These are phyloP conservation scores for Noctua comes DNA, from an alignment of 2,888 invertebrate species.

Conservation along the genomic window DNA sequence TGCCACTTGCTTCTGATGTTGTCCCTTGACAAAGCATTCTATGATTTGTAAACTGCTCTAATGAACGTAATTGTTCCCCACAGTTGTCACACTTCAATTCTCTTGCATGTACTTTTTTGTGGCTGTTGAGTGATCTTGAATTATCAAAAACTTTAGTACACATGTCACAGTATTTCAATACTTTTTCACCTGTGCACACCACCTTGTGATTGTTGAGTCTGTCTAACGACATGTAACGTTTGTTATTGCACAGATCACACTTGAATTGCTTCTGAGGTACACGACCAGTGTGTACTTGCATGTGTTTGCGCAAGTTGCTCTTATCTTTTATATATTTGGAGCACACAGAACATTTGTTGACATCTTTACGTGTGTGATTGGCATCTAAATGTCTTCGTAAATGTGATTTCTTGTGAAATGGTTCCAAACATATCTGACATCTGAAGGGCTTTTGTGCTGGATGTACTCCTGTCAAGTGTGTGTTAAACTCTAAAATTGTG, in stretches of 20 bases:
- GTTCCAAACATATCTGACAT: conserved; percentile 89
- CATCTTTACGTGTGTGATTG: conserved; percentile 88
- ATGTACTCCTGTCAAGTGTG: conserved; percentile 89
- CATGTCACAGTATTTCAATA: conserved; percentile 89
- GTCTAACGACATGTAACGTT: conserved; percentile 89
- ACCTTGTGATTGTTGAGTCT: conserved; percentile 89
- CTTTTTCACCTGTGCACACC: conserved; percentile 89
- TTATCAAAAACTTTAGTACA: conserved; percentile 90
- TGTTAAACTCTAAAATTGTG: conserved; percentile 88
- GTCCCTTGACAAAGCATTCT: conserved; percentile 86
- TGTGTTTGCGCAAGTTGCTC: conserved; percentile 89
- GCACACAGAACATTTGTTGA: conserved; percentile 89
- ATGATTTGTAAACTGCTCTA: conserved; percentile 89
- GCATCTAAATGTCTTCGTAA: conserved; percentile 88
- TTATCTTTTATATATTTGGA: conserved; percentile 90
- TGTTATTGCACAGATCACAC: conserved; percentile 89
- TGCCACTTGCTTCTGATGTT: conserved; percentile 78
- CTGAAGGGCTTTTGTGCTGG: conserved; percentile 89
- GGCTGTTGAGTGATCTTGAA: conserved; percentile 89
- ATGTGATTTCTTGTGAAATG: conserved; percentile 88
- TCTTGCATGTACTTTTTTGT: conserved; percentile 89
- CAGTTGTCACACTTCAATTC: conserved; percentile 89
- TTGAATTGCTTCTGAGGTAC: conserved; percentile 90
- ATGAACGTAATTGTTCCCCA: conserved; percentile 88
- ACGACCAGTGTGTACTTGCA: conserved; percentile 90